Evolutionary conservation across 1,140 invertebrate species (phyloP).

Genomic region (Odontomachus brunneus): DNA sequence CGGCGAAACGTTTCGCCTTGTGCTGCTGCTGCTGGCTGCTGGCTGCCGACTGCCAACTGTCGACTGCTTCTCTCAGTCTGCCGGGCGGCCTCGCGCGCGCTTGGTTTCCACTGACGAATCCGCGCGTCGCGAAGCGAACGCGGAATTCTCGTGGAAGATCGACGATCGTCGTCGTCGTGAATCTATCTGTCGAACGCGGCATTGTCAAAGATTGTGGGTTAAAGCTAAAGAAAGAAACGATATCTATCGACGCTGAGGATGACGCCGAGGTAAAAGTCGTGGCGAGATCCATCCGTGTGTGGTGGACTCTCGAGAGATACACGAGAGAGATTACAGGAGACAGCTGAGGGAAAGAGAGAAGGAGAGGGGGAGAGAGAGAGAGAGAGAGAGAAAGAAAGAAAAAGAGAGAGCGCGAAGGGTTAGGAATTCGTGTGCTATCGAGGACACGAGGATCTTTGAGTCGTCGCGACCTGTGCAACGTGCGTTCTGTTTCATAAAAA

Average conservation of each 20-base stretch:
- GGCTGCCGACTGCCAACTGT: constrained; percentile 62
- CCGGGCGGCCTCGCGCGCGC: constrained; percentile 71
- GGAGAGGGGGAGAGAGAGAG: no score
- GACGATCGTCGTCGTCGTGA: constrained; percentile 24
- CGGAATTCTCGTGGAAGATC: constrained; percentile 19
- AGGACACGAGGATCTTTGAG: constrained; percentile 9
- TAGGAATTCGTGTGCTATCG: background rate
- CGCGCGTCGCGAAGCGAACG: constrained; percentile 54
- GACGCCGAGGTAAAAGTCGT: constrained; percentile 36
- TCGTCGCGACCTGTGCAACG: constrained; percentile 29
- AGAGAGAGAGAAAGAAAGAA: background rate
- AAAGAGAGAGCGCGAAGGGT: background rate
- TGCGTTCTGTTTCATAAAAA: constrained; percentile 23
- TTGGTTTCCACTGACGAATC: constrained; percentile 65
- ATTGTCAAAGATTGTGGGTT: constrained; percentile 3
- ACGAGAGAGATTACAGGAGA: no score
- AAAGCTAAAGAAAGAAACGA: constrained; percentile 27
- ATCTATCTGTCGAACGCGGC: constrained; percentile 6
- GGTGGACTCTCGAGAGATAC: background rate
- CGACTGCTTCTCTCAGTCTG: constrained; percentile 71
- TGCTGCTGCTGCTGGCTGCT: constrained; percentile 65
- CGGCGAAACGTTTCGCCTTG: constrained; percentile 72
- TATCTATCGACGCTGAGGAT: constrained; percentile 14
- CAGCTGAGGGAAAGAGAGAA: no score
- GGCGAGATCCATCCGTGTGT: background rate